These are phyloP conservation scores for Mesocricetus auratus DNA, from an alignment of 2,113 vertebrate species.

Conservation along the genomic window DNA sequence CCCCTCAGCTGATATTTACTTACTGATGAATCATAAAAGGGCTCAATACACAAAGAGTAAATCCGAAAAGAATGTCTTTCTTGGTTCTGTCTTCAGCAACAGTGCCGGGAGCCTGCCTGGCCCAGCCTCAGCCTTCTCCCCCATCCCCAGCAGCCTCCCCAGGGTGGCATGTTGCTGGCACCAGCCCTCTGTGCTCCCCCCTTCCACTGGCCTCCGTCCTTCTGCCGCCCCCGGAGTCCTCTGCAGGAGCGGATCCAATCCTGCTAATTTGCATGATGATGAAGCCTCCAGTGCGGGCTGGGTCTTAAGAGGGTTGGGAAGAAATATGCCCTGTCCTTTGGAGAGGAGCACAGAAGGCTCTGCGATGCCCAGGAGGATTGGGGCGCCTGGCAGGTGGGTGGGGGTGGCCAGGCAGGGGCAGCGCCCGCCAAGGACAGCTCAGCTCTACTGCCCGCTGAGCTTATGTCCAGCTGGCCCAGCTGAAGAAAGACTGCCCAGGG, in stretches of 20 bases:
- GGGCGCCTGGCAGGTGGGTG: conserved; percentile 61
- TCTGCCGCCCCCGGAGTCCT: conserved; percentile 53
- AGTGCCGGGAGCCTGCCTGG: conserved; percentile 64
- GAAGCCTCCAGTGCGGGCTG: conserved; percentile 74
- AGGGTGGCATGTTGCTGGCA: not conserved
- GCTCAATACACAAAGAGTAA: conserved; percentile 89
- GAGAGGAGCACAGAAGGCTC: conserved; percentile 70
- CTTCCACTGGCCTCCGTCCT: conserved; percentile 74
- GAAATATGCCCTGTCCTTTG: conserved; percentile 78
- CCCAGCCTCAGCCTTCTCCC: not conserved
- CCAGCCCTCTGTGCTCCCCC: conserved; percentile 27
- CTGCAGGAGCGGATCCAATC: conserved; percentile 75
- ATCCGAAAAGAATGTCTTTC: conserved; percentile 85
- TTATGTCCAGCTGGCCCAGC: conserved; percentile 75
- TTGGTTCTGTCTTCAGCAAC: conserved; percentile 76
- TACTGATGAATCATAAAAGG: conserved; percentile 92
- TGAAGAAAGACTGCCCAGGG: conserved; percentile 70
- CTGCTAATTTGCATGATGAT: conserved; percentile 78
- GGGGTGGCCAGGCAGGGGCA: conserved; percentile 21
- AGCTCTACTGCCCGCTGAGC: conserved; percentile 28
- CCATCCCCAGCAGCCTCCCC: conserved; percentile 23
- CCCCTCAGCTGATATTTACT: conserved; percentile 93
- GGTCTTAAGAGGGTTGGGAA: conserved; percentile 77
- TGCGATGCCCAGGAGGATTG: not conserved
- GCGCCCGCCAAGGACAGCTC: conserved; percentile 63